These are phyloP conservation scores for Dolichoris vasculosae DNA, from an alignment of 1,140 invertebrate genomes.

Conservation along the genomic window DNA sequence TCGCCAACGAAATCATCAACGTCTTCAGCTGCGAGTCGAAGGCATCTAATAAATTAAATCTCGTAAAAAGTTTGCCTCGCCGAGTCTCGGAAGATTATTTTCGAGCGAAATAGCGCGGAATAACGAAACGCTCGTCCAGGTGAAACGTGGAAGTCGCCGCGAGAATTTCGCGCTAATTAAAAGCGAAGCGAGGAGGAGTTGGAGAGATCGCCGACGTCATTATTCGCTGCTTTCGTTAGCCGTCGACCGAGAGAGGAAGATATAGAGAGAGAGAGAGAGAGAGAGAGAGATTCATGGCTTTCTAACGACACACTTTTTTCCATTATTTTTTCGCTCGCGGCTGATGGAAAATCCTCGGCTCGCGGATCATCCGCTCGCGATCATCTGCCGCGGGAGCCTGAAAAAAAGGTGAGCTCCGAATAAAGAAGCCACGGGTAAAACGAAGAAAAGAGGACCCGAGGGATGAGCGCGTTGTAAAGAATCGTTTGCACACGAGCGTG, in stretches of 20 bases:
- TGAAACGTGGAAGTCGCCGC: slow-evolving; percentile 13
- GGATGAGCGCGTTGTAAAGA: not conserved
- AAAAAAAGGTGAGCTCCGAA: not conserved
- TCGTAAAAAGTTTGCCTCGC: too few species aligned
- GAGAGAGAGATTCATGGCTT: slow-evolving; percentile 52
- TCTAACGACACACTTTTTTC: slow-evolving; percentile 54
- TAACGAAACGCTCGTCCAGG: not conserved
- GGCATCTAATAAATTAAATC: too few species aligned
- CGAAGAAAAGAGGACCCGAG: not conserved
- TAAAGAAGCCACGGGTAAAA: slow-evolving; percentile 13
- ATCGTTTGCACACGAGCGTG: slow-evolving; percentile 24
- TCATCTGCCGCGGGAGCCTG: slow-evolving; percentile 1
- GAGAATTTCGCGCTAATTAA: slow-evolving; percentile 55
- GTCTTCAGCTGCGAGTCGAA: too few species aligned
- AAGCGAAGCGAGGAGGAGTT: slow-evolving; percentile 56
- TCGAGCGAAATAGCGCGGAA: too few species aligned
- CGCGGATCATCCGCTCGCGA: not conserved
- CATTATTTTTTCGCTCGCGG: not conserved
- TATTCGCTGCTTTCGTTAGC: slow-evolving; percentile 63
- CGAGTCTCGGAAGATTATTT: too few species aligned
- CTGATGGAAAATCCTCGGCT: too few species aligned
- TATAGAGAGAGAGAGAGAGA: slow-evolving; percentile 53
- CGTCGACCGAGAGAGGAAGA: slow-evolving; percentile 54
- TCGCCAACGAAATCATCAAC: too few species aligned
- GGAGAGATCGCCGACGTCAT: slow-evolving; percentile 54